These are phyloP conservation scores for Aplocera efformata DNA, from an alignment of 2,888 invertebrate species.

Conservation along the genomic window DNA sequence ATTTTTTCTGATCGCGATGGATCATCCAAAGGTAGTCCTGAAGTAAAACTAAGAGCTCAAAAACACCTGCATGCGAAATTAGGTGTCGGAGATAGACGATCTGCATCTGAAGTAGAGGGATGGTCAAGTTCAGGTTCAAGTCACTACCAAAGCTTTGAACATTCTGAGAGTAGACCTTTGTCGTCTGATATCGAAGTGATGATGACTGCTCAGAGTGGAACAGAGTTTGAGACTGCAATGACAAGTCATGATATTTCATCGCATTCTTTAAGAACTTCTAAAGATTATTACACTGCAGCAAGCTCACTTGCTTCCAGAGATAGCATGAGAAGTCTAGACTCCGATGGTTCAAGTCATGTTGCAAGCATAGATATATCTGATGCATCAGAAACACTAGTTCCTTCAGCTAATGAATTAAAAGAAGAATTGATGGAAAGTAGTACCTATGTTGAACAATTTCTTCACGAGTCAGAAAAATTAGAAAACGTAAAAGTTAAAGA, in stretches of 20 bases:
- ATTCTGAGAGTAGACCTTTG: slow-evolving; percentile 89
- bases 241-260: slow-evolving; percentile 89
- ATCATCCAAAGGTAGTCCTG: slow-evolving; percentile 70
- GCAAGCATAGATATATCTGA: slow-evolving; percentile 95
- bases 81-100: slow-evolving; percentile 82
- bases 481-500: slow-evolving; percentile 61
- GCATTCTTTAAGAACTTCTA: slow-evolving; percentile 86
- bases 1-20: slow-evolving; percentile 65
- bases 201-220: slow-evolving; percentile 86
- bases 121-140: slow-evolving; percentile 94
- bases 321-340: slow-evolving; percentile 94
- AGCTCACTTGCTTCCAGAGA: slow-evolving; percentile 94
- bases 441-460: slow-evolving; percentile 78
- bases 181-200: slow-evolving; percentile 94
- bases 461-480: slow-evolving; percentile 65
- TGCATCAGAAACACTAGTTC: slow-evolving; percentile 94
- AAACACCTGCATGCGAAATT: slow-evolving; percentile 73
- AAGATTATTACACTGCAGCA: slow-evolving; percentile 92
- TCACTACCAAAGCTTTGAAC: slow-evolving; percentile 93
- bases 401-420: slow-evolving; percentile 91
- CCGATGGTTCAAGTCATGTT: slow-evolving; percentile 92
- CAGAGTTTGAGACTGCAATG: slow-evolving; percentile 92
- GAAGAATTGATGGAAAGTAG: slow-evolving; percentile 85
- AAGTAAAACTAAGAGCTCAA: slow-evolving; percentile 66
- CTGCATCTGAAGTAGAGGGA: slow-evolving; percentile 88